These are phyloP conservation scores for Peromyscus polionotus DNA, from an alignment of 2,113 vertebrate species.

Conservation along the genomic window DNA sequence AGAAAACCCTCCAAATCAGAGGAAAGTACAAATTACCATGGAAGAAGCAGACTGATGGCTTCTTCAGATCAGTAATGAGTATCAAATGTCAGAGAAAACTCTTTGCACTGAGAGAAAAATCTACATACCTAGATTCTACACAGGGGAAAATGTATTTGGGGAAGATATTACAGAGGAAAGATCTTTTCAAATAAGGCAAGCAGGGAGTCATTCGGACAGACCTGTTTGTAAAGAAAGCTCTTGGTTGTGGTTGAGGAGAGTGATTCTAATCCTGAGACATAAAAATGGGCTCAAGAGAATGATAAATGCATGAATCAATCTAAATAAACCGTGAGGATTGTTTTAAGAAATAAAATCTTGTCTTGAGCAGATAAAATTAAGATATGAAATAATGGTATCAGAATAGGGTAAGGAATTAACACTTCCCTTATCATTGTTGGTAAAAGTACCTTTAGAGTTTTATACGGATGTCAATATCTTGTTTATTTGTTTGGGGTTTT, in stretches of 20 bases:
- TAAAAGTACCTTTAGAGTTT: neutral
- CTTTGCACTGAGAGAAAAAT: neutral
- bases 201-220: neutral
- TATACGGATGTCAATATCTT: neutral
- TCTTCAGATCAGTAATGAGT: neutral
- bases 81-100: neutral
- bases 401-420: neutral
- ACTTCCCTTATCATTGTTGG: neutral
- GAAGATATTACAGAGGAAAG: neutral
- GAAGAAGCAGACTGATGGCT: neutral
- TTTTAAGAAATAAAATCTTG: neutral
- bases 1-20: neutral
- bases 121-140: neutral
- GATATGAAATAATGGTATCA: constrained; percentile 14
- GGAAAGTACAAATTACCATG: neutral
- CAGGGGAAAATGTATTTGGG: neutral
- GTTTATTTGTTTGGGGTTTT: neutral
- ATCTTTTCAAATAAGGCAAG: neutral
- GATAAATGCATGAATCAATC: neutral
- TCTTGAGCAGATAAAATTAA: neutral
- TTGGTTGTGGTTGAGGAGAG: neutral
- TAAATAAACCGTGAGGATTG: neutral
- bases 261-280: neutral
- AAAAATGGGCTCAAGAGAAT: neutral
- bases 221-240: constrained; percentile 6